Conservation (phyloP, 2,113 vertebrate species). For the Crotalus viridis region DNA sequence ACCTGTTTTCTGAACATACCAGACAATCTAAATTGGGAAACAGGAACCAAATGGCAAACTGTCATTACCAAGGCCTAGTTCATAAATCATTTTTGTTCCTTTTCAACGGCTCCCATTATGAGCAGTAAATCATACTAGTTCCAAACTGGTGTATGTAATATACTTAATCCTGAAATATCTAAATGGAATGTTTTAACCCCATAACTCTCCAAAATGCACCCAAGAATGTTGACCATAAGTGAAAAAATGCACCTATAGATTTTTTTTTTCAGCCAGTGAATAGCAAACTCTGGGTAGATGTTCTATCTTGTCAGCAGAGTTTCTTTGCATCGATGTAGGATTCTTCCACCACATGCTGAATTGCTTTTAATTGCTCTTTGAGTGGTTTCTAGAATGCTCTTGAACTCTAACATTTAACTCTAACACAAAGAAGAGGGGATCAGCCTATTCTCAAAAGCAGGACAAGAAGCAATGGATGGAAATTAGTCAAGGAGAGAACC, state of each 20-base stretch:
- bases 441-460: not conserved
- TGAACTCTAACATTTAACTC: not conserved
- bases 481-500: not conserved
- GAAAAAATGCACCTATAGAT: not conserved
- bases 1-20: not conserved
- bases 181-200: not conserved
- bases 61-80: not conserved
- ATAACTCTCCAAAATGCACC: not conserved
- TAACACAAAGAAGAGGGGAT: not conserved
- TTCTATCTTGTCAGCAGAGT: not conserved
- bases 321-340: not conserved
- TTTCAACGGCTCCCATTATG: not conserved
- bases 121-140: not conserved
- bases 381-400: not conserved
- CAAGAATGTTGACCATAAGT: not conserved
- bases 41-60: not conserved
- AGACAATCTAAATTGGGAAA: not conserved
- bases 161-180: not conserved
- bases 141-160: no score
- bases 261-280: not conserved
- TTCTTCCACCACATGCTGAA: not conserved
- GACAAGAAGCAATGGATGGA: not conserved
- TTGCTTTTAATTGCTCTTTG: not conserved
- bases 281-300: not conserved
- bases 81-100: not conserved